A percentile compares a stretch with the other conserved stretches of the same genome.
Conservation (phyloP, 2,113 vertebrate genomes). For the Ariopsis seemanni region DNA sequence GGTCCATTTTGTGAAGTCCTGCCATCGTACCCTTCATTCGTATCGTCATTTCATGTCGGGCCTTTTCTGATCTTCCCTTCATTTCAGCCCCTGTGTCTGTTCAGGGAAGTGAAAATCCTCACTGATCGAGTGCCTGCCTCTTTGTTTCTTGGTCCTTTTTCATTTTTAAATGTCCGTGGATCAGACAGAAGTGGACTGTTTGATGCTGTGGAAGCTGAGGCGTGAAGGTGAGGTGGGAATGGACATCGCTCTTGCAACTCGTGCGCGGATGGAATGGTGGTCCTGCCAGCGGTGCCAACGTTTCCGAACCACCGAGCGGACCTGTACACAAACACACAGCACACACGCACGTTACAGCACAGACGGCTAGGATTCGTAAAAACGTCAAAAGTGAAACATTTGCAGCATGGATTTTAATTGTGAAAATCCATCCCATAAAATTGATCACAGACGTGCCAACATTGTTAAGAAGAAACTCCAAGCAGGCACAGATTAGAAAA, state of each 20-base stretch:
- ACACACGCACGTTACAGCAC: not conserved
- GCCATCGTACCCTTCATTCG: not conserved
- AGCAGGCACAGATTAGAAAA: too few relatives aligned
- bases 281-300: constrained; percentile 97
- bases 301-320: constrained; percentile 88
- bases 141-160: not conserved
- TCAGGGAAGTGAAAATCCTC: not conserved
- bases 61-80: not conserved
- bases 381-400: too few relatives aligned
- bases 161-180: not conserved
- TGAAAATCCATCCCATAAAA: too few relatives aligned
- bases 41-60: not conserved
- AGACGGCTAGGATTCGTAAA: not conserved
- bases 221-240: constrained; percentile 93
- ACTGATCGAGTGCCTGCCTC: not conserved
- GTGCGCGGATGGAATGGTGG: constrained; percentile 86
- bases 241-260: constrained; percentile 91
- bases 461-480: too few relatives aligned
- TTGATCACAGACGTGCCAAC: too few relatives aligned
- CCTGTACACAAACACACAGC: constrained; percentile 66
- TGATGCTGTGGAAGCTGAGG: constrained; percentile 97
- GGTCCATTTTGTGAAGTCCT: not conserved
- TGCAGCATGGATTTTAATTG: too few relatives aligned
- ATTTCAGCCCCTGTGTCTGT: too few relatives aligned
- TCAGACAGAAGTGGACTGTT: constrained; percentile 77